Percentiles rank a stretch among this genome's conserved stretches.
Conservation (phyloP, 2,797 vertebrate genomes). For the Malacoraja senta region DNA sequence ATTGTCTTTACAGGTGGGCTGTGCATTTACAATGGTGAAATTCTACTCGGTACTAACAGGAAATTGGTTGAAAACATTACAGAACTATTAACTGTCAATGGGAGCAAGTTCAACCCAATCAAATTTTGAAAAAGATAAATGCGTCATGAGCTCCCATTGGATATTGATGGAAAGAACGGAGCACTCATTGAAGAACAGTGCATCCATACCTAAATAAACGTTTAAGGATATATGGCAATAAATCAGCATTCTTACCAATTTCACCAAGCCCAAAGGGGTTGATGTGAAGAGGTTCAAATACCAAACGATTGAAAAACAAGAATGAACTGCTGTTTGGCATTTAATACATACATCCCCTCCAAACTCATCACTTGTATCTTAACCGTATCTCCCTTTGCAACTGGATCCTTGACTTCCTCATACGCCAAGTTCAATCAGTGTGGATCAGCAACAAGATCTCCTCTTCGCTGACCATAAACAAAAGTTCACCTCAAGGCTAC, state of each 20-base stretch:
- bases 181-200: too few species aligned
- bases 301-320: background rate
- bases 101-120: background rate
- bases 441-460: too few species aligned
- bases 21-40: background rate
- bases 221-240: background rate
- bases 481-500: too few species aligned
- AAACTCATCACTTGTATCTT: too few species aligned
- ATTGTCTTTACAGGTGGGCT: background rate
- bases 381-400: too few species aligned
- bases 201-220: background rate
- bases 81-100: background rate
- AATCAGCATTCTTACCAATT: background rate
- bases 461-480: too few species aligned
- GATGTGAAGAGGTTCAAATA: background rate
- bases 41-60: background rate
- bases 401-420: too few species aligned
- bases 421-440: too few species aligned
- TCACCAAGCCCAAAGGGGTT: background rate
- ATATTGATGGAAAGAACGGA: background rate
- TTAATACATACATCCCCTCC: too few species aligned
- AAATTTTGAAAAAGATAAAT: background rate
- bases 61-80: background rate
- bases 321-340: background rate
- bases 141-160: background rate